Conservation (phyloP, 2,888 invertebrate species). For the Seira musarum region DNA sequence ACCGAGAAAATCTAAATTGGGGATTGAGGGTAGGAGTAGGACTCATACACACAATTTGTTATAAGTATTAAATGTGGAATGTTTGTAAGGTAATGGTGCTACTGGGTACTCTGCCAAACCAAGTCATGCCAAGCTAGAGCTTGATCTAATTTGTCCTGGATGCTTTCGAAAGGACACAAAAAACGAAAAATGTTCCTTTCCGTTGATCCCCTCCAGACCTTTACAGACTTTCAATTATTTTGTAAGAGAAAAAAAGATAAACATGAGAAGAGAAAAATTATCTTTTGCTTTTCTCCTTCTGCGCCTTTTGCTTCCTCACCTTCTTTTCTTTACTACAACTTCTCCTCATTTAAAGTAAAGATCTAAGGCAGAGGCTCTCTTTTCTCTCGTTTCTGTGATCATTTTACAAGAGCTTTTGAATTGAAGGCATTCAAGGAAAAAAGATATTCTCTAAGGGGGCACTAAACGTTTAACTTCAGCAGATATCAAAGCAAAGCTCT, state of each 20-base stretch:
- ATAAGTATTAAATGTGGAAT: too few species aligned
- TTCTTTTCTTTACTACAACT: not conserved
- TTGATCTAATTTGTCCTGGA: not conserved
- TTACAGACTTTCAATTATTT: not conserved
- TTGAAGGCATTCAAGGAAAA: not conserved
- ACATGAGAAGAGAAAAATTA: not conserved
- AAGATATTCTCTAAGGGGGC: not conserved
- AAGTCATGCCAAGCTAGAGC: too few species aligned
- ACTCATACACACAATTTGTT: too few species aligned
- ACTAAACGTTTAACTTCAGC: conserved; percentile 2
- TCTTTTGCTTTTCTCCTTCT: not conserved
- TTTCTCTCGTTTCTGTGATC: not conserved
- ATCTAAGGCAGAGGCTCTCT: not conserved
- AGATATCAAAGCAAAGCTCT: conserved; percentile 4
- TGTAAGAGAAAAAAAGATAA: not conserved
- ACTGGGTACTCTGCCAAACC: too few species aligned
- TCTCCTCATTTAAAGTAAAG: not conserved
- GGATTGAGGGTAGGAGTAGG: too few species aligned
- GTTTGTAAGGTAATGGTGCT: too few species aligned
- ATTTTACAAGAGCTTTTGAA: not conserved
- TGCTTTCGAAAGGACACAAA: not conserved
- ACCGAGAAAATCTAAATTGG: not conserved
- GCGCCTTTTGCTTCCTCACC: not conserved
- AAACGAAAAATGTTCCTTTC: not conserved
- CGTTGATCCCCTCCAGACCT: not conserved